Conservation (phyloP, 2,113 vertebrate species). For the Ceratotherium simum region DNA sequence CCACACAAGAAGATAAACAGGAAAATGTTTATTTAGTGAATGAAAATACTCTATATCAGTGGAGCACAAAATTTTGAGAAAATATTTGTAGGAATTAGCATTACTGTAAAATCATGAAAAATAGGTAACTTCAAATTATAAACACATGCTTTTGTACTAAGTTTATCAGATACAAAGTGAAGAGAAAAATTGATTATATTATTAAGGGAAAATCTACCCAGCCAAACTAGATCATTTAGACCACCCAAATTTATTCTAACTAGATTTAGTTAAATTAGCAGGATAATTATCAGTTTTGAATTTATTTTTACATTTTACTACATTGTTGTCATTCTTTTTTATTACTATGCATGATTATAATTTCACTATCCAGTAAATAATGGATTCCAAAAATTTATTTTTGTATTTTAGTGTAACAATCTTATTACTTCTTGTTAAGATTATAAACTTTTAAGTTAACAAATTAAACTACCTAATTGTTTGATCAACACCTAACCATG, state of each 20-base stretch:
- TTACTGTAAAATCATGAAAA: slow-evolving; percentile 11
- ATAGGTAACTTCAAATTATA: slow-evolving; percentile 17
- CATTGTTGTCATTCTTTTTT: neutral
- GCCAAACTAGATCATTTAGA: neutral
- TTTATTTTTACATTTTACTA: slow-evolving; percentile 35
- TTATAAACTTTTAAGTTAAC: neutral
- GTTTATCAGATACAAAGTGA: neutral
- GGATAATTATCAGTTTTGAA: slow-evolving; percentile 46
- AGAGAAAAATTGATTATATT: neutral
- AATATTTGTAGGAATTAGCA: neutral
- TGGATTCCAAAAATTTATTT: neutral
- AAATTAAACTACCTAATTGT: neutral
- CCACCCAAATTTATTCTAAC: neutral
- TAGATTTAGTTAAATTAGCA: slow-evolving; percentile 30
- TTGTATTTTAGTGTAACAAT: neutral
- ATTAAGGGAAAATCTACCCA: neutral
- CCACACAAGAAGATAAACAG: neutral
- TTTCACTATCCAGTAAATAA: neutral
- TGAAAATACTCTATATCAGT: slow-evolving; percentile 1
- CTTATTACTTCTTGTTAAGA: neutral
- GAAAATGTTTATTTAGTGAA: slow-evolving; percentile 11
- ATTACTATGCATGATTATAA: neutral
- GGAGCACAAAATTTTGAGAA: slow-evolving; percentile 1
- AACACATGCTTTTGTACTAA: neutral
- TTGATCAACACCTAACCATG: neutral